These are phyloP conservation scores for Dicrostonyx torquatus DNA, from an alignment of 2,797 vertebrate species.

Conservation along the genomic window DNA sequence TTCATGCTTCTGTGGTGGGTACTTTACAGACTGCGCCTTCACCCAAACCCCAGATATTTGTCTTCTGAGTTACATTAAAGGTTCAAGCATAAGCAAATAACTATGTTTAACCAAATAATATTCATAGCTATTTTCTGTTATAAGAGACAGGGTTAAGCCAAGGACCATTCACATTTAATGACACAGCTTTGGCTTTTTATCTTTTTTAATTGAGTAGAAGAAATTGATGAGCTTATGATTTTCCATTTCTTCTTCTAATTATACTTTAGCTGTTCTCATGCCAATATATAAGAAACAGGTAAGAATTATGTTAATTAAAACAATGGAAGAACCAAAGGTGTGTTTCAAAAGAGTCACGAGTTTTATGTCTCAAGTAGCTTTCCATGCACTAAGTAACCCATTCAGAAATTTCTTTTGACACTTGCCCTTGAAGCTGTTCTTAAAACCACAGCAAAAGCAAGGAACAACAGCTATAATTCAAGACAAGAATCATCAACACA, in stretches of 20 bases:
- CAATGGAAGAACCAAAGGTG: neutral
- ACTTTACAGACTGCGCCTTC: neutral
- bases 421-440: constrained; percentile 51
- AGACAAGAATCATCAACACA: constrained; percentile 38
- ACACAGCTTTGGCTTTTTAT: neutral
- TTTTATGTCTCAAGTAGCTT: neutral
- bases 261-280: neutral
- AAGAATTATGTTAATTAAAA: neutral
- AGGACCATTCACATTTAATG: neutral
- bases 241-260: constrained; percentile 3
- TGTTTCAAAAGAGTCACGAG: neutral
- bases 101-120: neutral
- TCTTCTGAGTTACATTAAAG: neutral
- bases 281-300: neutral
- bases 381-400: neutral
- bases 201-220: neutral
- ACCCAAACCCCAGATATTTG: neutral
- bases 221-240: constrained; percentile 11
- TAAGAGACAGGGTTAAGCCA: neutral
- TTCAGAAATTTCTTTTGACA: neutral
- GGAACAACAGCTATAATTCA: constrained; percentile 31
- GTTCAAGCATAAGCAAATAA: neutral
- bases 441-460: constrained; percentile 29
- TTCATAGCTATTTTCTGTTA: neutral
- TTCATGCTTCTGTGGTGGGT: neutral